Base-by-base conservation (phyloP, 2,888 invertebrate genomes). In the Boloria euphrosyne region DNA sequence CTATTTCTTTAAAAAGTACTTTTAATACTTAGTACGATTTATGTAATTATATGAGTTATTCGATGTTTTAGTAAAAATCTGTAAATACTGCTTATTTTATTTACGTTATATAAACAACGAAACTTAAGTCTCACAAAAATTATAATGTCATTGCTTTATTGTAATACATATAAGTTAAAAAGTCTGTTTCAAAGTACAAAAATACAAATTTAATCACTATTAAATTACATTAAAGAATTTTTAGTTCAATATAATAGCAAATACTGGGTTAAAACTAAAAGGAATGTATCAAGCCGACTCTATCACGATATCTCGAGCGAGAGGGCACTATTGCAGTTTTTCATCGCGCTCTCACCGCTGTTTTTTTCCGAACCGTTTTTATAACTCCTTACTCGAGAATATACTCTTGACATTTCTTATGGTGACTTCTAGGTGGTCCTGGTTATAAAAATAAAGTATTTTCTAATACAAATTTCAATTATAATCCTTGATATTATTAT, bases 351-450 rank as follows among this genome's bases (percentile, higher is more conserved):
- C 80, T 76, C 78, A 70, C 73, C 70, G 73, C 75, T 77, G 74
- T 71, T 79, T 79, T 87, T 88, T 87, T 87, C 80, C 80, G 73
- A 78, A 78, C 75, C 79, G 82, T 85, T 87, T 86, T 88, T 89
- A 85, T 84, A 80, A 74, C 77, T 75, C 81, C 78, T 78, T 82
- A 83, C 83, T 80, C 75, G 73, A 77, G 76, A 75, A 38, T 38
- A 38, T 74, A 80, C 85, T 84, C 84, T 83, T 85, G 80, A 69
- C 77, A 80, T 81, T 82, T 78, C 75, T 84, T 81, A 82, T 72
- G 74, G 67, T 71, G 68, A 73, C 73, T 74, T 77, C 80, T 80
- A 69, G 87, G 87, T 87, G 88, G 87, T 87, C 86, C 76, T 72
- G 66, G 43, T 68, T 65, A 59, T 51, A 62, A 62, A 60, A 55